Evolutionary conservation across 2,113 vertebrate species (phyloP), one percentile per base, ranked within the genome.

Genomic region (Scophthalmus maximus): DNA sequence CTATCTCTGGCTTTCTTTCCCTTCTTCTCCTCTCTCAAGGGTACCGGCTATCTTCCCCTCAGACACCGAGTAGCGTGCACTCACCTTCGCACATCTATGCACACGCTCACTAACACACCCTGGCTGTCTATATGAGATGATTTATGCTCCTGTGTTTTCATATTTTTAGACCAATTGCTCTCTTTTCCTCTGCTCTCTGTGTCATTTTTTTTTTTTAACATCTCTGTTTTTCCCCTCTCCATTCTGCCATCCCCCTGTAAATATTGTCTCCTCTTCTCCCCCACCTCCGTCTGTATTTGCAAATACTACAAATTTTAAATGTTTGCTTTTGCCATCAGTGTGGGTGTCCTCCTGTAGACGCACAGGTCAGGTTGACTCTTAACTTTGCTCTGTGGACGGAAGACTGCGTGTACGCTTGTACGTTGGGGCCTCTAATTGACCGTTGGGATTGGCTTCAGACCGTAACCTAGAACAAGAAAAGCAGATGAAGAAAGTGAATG

Each of bases 101-200:
- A 62, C 61, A 46, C 76, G 56, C 63, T 22, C 26, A 38, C 64
- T 17, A 11, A 67, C n/a, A 75, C 68, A 62, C 23, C 79, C 26
- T 49, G 57, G 55, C 78, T 83, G 80, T 86, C 81, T 67, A 65
- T 81, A 71, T 27, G 12, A 63, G 71, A 89, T 87, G 85, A 90
- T 91, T 90, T 88, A 91, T 87, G 80, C 57, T 78, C 60, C 76
- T 47, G 18, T 81, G 72, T 87, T 86, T 30, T 68, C 74, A 63
- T 87, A 78, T 88, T 87, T 87, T 85, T 81, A 62, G 75, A 81
- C 74, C 82, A 86, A 72, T 88, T 84, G 79, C 75, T 82, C 12
- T 49, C 22, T 65, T 57, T 76, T 27, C 61, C 62, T 56, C 18
- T 23, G 53, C 46, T 42, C 42, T 38, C 55, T 36, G n/a, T n/a